Conservation (phyloP, 2,797 vertebrate genomes). For the Sebastes iracundus region DNA sequence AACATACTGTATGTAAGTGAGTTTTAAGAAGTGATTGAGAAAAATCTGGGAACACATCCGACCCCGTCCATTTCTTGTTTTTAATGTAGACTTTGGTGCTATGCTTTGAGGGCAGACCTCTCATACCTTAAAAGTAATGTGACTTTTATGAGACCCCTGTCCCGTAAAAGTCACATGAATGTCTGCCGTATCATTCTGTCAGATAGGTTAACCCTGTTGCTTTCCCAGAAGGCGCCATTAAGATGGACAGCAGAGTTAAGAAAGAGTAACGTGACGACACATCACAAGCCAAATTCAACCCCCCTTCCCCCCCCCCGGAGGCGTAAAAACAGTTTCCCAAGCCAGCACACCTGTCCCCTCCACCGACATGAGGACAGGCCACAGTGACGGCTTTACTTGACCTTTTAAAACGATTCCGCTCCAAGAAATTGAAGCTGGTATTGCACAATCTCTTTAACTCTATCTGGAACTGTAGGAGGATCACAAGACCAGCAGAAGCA, state of each 20-base stretch:
- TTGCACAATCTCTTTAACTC: slow-evolving; percentile 11
- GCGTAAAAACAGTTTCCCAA: neutral
- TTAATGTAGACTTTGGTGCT: neutral
- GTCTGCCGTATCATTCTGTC: slow-evolving; percentile 30
- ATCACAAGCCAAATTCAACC: slow-evolving; percentile 8
- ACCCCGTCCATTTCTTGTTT: neutral
- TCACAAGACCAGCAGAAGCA: slow-evolving; percentile 30
- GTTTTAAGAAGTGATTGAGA: neutral
- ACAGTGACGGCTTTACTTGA: slow-evolving; percentile 12
- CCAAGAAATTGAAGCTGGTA: slow-evolving; percentile 9
- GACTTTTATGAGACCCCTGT: slow-evolving; percentile 51
- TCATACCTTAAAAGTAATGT: slow-evolving; percentile 37
- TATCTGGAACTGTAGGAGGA: slow-evolving; percentile 16
- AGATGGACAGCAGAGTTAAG: slow-evolving; percentile 10
- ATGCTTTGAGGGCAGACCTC: neutral
- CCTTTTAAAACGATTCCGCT: slow-evolving; percentile 7
- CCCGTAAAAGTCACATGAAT: slow-evolving; percentile 52
- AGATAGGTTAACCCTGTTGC: slow-evolving; percentile 15
- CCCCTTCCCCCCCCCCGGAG: neutral
- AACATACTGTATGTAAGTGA: neutral
- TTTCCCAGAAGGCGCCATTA: slow-evolving; percentile 27
- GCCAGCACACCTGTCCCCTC: slow-evolving; percentile 37
- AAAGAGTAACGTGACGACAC: slow-evolving; percentile 5
- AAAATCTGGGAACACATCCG: neutral
- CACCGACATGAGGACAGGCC: slow-evolving; percentile 3